Evolutionary conservation across 2,113 vertebrate species (phyloP).

Genomic region (Rissa tridactyla): DNA sequence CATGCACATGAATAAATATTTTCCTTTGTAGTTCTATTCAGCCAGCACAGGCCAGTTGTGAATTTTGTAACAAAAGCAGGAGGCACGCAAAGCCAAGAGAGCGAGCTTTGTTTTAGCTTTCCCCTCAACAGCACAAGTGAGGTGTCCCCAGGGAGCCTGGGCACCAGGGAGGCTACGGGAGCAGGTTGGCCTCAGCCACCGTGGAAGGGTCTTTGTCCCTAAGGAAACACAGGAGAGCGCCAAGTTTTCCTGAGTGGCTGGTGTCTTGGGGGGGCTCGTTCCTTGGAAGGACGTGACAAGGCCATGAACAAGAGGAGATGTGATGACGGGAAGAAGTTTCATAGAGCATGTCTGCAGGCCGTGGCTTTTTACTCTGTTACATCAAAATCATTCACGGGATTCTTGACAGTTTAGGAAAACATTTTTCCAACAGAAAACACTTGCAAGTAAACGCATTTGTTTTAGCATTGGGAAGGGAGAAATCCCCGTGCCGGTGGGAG

Average conservation of each 20-base stretch:
- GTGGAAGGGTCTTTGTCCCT: neutral
- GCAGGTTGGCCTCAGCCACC: neutral
- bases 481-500: neutral
- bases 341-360: neutral
- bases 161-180: neutral
- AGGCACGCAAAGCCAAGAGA: neutral
- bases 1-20: neutral
- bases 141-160: rapidly evolving
- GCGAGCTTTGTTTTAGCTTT: neutral
- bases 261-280: neutral
- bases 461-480: neutral
- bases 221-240: neutral
- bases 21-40: neutral
- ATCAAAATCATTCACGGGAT: neutral
- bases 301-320: neutral
- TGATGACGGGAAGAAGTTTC: neutral
- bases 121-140: rapidly evolving
- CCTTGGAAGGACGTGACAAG: neutral
- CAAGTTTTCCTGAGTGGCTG: rapidly evolving
- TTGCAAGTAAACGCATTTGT: neutral
- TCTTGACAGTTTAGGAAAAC: neutral
- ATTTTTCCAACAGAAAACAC: neutral
- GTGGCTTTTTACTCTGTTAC: neutral
- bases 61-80: neutral
- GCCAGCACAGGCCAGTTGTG: neutral